phyloP scores from a whole-genome alignment of 2,888 invertebrate genomes.

The Synergus laeviventris region DNA sequence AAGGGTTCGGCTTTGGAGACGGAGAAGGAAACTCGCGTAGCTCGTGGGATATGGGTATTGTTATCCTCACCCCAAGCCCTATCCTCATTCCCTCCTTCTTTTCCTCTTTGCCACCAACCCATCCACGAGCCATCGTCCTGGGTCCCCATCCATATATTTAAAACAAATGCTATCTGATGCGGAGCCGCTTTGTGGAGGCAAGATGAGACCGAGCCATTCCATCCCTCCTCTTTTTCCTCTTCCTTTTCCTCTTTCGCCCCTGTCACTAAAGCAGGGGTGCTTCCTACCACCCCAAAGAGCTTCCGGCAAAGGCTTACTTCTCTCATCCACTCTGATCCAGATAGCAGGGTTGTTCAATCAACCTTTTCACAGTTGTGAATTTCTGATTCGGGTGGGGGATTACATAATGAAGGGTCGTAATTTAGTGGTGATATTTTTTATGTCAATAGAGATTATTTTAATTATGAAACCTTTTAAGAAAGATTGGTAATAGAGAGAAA shows the following conservation, averaged over 20 bases:
- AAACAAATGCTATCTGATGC: slow-evolving; percentile 76
- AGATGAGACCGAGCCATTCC: slow-evolving; percentile 68
- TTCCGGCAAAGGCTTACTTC: slow-evolving; percentile 11
- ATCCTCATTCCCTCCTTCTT: slow-evolving; percentile 58
- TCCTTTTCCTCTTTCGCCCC: slow-evolving; percentile 41
- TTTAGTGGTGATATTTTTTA: neutral
- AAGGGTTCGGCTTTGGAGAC: slow-evolving; percentile 45
- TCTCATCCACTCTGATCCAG: slow-evolving; percentile 16
- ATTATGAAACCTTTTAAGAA: neutral
- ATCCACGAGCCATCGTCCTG: slow-evolving; percentile 54
- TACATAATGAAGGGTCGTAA: neutral
- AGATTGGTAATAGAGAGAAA: neutral
- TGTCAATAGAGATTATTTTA: too few species aligned
- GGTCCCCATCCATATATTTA: slow-evolving; percentile 74
- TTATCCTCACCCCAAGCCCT: slow-evolving; percentile 61
- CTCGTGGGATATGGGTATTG: slow-evolving; percentile 70
- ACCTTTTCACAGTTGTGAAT: neutral
- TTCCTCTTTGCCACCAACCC: slow-evolving; percentile 38
- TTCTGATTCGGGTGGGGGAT: neutral
- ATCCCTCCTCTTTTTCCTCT: slow-evolving; percentile 53
- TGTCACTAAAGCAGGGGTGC: slow-evolving; percentile 61
- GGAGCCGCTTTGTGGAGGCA: slow-evolving; percentile 71
- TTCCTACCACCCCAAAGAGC: slow-evolving; percentile 49
- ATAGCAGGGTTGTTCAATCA: neutral
- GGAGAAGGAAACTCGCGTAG: slow-evolving; percentile 42